A percentile compares a stretch with the other conserved stretches of the same genome.
phyloP scores from a whole-genome alignment of 2,113 vertebrate species.

The Eptesicus fuscus region DNA sequence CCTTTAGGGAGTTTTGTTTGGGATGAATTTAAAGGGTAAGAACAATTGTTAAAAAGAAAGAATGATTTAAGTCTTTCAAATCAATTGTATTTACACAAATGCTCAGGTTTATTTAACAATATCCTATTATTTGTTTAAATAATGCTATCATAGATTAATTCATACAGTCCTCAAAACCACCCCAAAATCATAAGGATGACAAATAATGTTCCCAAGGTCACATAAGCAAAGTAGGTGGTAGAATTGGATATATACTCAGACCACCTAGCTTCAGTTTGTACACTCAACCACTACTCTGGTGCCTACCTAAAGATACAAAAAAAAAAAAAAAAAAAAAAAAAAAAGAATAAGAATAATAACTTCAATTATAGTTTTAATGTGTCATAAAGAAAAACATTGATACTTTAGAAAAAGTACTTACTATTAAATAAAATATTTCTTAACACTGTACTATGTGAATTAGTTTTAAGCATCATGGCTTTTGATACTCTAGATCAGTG shows the following conservation, averaged over 20 bases:
- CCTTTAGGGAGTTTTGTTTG: neutral
- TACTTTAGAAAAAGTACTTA: neutral
- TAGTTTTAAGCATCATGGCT: neutral
- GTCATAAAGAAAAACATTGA: neutral
- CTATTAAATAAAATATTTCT: neutral
- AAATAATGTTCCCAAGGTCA: no score
- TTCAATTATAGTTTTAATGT: neutral
- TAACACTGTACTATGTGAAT: neutral
- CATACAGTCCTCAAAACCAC: no score
- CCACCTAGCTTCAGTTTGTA: no score
- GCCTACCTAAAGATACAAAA: no score
- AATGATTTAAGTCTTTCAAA: neutral
- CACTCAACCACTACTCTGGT: no score
- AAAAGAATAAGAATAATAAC: neutral
- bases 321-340: no score
- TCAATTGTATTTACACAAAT: neutral
- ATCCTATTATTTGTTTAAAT: neutral
- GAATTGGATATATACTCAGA: no score
- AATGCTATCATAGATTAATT: neutral
- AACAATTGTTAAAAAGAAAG: neutral
- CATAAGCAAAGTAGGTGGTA: no score
- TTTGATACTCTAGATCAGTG: neutral
- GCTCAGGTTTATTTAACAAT: neutral
- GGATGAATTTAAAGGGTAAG: neutral
- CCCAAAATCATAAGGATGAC: no score